Percentiles rank a stretch among this genome's conserved stretches.
Evolutionary conservation across 1,140 invertebrate species (phyloP).

Genomic region (Mamestra configurata): DNA sequence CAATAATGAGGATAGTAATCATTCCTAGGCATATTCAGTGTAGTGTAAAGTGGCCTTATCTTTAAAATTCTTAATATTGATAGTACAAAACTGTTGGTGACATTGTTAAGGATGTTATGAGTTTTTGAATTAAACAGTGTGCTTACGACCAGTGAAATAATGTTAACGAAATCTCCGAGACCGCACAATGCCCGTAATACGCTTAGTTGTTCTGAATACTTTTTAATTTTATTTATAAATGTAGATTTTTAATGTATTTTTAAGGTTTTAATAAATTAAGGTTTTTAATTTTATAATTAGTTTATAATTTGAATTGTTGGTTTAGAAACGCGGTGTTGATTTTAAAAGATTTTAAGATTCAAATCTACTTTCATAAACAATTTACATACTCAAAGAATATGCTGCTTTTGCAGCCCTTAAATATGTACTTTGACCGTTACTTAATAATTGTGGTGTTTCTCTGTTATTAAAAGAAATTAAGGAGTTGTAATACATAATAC

Average conservation of each 20-base stretch:
- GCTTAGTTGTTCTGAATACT: constrained; percentile 77
- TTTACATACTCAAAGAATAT: neutral
- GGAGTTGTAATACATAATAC: neutral
- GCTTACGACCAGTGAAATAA: constrained; percentile 28
- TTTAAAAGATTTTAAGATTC: neutral
- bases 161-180: constrained; percentile 54
- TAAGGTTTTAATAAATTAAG: constrained; percentile 68
- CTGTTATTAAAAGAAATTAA: neutral
- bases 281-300: constrained; percentile 58
- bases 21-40: constrained; percentile 58
- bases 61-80: constrained; percentile 44
- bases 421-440: neutral
- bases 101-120: constrained; percentile 11
- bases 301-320: constrained; percentile 52
- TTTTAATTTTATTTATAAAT: constrained; percentile 75
- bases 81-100: constrained; percentile 49
- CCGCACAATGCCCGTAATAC: constrained; percentile 77
- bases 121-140: neutral
- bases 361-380: neutral
- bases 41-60: constrained; percentile 57
- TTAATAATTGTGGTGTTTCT: neutral
- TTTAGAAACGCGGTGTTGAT: constrained; percentile 52
- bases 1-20: constrained; percentile 56
- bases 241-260: constrained; percentile 68
- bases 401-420: neutral